Conservation (phyloP, 2,113 vertebrate species). For the Pygoscelis antarcticus region DNA sequence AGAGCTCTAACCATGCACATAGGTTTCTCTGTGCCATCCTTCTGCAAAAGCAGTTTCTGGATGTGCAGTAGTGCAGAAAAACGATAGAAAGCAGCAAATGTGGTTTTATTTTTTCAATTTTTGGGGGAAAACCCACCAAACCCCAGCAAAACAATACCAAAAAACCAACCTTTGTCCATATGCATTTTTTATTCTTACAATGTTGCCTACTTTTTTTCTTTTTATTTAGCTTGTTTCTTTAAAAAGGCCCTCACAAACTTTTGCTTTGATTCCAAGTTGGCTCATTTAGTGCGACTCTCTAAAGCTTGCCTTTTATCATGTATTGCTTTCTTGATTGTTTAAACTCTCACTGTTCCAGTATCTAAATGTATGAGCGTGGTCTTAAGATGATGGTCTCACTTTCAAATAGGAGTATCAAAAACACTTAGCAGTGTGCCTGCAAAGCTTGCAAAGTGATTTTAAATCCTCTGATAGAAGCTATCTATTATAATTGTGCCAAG, state of each 20-base stretch:
- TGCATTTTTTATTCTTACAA: neutral
- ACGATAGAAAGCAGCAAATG: neutral
- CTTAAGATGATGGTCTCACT: conserved; percentile 37
- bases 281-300: neutral
- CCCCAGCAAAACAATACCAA: neutral
- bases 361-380: neutral
- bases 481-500: conserved; percentile 10
- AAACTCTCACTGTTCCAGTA: neutral
- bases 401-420: conserved; percentile 49
- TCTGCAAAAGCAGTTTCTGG: neutral
- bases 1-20: neutral
- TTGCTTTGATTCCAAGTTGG: neutral
- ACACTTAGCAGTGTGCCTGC: neutral
- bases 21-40: neutral
- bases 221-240: neutral
- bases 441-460: conserved; percentile 18
- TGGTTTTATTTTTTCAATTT: neutral
- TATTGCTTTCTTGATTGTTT: neutral
- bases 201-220: neutral
- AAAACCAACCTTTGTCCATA: neutral
- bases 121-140: rapidly evolving
- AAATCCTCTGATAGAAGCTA: conserved; percentile 46
- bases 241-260: neutral
- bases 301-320: neutral
- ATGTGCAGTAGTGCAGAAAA: neutral